These are phyloP conservation scores for Dermatemys mawii DNA, from an alignment of 2,113 vertebrate species.

Conservation along the genomic window DNA sequence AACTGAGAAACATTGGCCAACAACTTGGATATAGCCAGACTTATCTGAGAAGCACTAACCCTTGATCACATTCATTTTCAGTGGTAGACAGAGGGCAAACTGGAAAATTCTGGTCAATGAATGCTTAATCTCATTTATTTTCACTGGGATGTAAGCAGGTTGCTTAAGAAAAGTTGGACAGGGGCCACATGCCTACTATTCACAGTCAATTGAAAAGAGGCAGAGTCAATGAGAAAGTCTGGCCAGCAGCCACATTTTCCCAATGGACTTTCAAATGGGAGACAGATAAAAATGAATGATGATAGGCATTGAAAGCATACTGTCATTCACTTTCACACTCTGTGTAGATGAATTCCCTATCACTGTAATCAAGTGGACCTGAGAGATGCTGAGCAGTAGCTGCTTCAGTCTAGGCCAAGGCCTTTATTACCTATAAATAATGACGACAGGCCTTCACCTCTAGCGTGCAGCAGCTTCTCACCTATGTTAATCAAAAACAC, in stretches of 20 bases:
- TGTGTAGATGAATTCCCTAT: background rate
- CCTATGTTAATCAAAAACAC: background rate
- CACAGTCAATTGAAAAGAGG: background rate
- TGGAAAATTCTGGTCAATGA: background rate
- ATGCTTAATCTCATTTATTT: background rate
- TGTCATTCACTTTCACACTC: background rate
- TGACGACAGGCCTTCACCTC: background rate
- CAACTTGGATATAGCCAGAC: background rate
- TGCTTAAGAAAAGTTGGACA: background rate
- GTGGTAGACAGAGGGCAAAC: background rate
- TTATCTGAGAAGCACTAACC: background rate
- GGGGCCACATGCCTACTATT: background rate
- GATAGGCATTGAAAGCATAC: background rate
- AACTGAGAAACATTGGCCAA: background rate
- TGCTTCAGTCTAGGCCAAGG: background rate
- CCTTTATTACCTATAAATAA: fast-evolving
- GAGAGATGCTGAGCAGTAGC: background rate
- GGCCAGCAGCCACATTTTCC: background rate
- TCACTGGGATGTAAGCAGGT: background rate
- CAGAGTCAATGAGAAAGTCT: background rate
- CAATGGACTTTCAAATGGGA: background rate
- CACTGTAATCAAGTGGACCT: background rate
- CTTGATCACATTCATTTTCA: background rate
- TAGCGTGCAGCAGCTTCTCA: background rate
- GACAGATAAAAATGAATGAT: background rate